phyloP scores from a whole-genome alignment of 2,113 vertebrate genomes.

The Cryptomyrus ogoouensis region DNA sequence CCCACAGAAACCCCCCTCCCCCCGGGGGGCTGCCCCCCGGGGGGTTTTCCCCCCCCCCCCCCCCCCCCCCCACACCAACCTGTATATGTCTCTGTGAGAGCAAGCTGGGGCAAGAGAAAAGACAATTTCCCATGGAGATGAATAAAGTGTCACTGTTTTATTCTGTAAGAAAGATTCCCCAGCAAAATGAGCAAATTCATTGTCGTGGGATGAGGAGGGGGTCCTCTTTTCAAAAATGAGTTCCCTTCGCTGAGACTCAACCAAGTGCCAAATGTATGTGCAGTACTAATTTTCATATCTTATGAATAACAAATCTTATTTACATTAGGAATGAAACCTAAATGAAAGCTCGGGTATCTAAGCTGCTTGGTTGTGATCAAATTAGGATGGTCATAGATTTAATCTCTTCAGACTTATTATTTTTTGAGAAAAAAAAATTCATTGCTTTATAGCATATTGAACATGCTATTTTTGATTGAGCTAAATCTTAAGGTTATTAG shows the following conservation, averaged over 20 bases:
- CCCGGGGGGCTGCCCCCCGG: too few relatives aligned
- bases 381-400: not conserved
- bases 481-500: not conserved
- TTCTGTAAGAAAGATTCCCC: not conserved
- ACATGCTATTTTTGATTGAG: not conserved
- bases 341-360: not conserved
- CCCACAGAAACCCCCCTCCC: too few relatives aligned
- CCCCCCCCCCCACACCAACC: not conserved
- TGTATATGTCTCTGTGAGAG: not conserved
- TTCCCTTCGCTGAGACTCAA: not conserved
- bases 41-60: too few relatives aligned
- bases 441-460: not conserved
- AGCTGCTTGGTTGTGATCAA: not conserved
- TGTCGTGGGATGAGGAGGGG: not conserved
- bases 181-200: not conserved
- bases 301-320: not conserved
- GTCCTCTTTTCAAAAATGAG: not conserved
- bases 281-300: not conserved
- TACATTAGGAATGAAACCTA: not conserved
- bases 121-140: not conserved
- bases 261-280: too few relatives aligned
- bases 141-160: not conserved
- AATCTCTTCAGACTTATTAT: not conserved
- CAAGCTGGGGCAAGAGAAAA: not conserved
- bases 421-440: not conserved